phyloP scores from a whole-genome alignment of 2,113 vertebrate genomes.

The Mesitornis unicolor region DNA sequence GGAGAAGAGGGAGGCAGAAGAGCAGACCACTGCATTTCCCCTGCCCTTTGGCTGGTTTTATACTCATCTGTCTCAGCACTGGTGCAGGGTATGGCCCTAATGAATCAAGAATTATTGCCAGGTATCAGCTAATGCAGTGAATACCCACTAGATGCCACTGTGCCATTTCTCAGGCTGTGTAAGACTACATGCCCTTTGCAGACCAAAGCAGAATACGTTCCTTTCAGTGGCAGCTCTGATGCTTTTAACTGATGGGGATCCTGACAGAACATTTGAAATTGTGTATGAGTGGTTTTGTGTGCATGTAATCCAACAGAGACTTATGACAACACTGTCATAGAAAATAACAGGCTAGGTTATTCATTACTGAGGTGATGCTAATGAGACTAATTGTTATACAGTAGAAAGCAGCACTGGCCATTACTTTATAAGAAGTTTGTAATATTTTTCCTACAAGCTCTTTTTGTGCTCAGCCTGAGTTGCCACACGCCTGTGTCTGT shows the following conservation, averaged over 20 bases:
- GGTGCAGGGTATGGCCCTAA: neutral
- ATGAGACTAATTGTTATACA: rapidly evolving
- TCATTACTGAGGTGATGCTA: neutral
- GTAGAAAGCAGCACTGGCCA: neutral
- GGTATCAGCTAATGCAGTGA: neutral
- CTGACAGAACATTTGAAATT: neutral
- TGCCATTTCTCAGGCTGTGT: neutral
- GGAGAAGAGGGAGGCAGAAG: neutral
- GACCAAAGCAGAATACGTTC: neutral
- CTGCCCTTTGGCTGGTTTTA: neutral
- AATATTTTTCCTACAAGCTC: neutral
- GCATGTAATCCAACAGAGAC: neutral
- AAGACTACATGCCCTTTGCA: rapidly evolving
- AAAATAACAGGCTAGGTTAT: neutral
- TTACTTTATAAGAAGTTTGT: neutral
- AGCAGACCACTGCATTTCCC: neutral
- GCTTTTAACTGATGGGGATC: neutral
- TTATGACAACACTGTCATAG: neutral
- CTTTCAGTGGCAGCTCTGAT: neutral
- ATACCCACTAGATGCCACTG: conserved; percentile 36
- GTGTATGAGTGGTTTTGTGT: neutral
- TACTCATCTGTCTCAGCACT: neutral
- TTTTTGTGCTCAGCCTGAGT: neutral
- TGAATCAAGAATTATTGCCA: neutral
- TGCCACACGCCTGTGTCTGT: neutral